Percentiles rank a stretch among this genome's conserved stretches.
phyloP scores from a whole-genome alignment of 1,140 invertebrate species.

The Thereuonema tuberculata region DNA sequence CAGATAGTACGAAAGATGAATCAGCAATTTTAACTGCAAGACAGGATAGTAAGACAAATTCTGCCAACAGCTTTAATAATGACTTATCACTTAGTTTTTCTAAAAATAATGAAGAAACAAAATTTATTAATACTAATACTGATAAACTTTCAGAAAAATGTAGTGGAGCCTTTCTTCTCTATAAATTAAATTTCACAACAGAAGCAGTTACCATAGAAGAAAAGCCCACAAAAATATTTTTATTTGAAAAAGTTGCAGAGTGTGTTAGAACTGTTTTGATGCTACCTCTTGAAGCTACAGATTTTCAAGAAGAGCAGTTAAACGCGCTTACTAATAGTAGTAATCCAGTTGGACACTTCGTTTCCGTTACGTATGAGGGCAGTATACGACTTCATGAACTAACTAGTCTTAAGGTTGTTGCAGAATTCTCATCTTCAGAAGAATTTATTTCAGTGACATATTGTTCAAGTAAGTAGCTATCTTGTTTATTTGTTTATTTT shows the following conservation, averaged over 20 bases:
- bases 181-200: conserved; percentile 24
- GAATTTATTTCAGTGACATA: conserved; percentile 29
- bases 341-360: conserved; percentile 25
- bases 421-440: conserved; percentile 22
- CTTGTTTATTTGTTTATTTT: too few species aligned
- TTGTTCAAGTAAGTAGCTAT: conserved; percentile 28
- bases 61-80: too few species aligned
- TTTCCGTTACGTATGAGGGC: conserved; percentile 25
- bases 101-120: neutral
- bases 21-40: too few species aligned
- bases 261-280: conserved; percentile 14
- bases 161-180: conserved; percentile 30
- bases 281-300: conserved; percentile 13
- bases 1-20: neutral
- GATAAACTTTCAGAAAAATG: neutral
- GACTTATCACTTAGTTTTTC: neutral
- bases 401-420: conserved; percentile 24
- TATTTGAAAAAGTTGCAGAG: conserved; percentile 14
- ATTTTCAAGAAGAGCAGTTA: conserved; percentile 3
- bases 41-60: too few species aligned
- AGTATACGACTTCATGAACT: conserved; percentile 26
- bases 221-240: conserved; percentile 20
- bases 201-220: conserved; percentile 25
- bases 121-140: neutral
- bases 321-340: too few species aligned